These are phyloP conservation scores for Hydropsyche tenuis DNA, from an alignment of 1,140 invertebrate species.

Conservation along the genomic window DNA sequence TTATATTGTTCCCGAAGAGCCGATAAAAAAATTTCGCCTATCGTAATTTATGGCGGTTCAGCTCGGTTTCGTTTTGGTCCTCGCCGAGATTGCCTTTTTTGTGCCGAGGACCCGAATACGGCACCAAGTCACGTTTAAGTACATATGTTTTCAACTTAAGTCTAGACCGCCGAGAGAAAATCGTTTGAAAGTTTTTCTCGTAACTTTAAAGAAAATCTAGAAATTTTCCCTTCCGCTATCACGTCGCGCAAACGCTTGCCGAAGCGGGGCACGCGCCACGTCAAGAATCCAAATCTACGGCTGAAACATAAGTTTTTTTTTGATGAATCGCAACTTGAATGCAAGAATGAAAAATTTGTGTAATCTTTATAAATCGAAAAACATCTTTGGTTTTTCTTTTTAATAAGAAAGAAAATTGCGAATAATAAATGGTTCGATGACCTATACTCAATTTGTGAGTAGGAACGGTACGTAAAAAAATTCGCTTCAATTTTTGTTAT, in stretches of 20 bases:
- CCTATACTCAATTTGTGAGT: too few relatives aligned
- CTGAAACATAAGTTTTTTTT: slow-evolving; percentile 27
- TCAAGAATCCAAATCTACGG: slow-evolving; percentile 29
- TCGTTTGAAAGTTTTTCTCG: slow-evolving; percentile 32
- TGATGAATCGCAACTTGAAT: slow-evolving; percentile 26
- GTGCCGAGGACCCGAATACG: not conserved
- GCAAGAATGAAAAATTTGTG: not conserved
- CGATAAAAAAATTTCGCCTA: not conserved
- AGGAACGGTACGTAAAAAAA: too few relatives aligned
- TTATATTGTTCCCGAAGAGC: slow-evolving; percentile 9
- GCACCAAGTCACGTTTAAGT: slow-evolving; percentile 34
- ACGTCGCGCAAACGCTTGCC: not conserved
- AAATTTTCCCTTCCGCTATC: slow-evolving; percentile 17
- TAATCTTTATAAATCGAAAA: too few relatives aligned
- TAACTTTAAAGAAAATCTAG: slow-evolving; percentile 35
- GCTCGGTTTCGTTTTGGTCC: not conserved
- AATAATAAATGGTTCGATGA: too few relatives aligned
- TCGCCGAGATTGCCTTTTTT: slow-evolving; percentile 7
- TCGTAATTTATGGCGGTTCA: slow-evolving; percentile 12
- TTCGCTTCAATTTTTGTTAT: too few relatives aligned
- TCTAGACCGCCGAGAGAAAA: slow-evolving; percentile 27
- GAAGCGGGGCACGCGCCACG: slow-evolving; percentile 20
- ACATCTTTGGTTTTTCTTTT: too few relatives aligned
- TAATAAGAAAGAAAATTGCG: too few relatives aligned
- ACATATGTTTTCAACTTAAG: slow-evolving; percentile 33